Conservation (phyloP, 2,797 vertebrate genomes). For the Tolypeutes matacus region DNA sequence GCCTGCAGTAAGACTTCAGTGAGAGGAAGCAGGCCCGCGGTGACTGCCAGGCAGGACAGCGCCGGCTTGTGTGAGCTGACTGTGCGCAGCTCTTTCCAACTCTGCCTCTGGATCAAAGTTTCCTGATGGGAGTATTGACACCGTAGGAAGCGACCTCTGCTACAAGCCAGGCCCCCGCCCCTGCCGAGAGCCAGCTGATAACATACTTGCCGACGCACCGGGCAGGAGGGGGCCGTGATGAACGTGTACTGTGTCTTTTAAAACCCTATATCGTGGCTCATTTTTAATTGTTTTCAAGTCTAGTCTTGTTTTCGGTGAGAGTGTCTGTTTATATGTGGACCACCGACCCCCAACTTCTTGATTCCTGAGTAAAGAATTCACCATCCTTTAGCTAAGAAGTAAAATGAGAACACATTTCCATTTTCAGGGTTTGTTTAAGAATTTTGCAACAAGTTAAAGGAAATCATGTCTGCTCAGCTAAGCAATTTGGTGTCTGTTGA, state of each 20-base stretch:
- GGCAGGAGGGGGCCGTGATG: neutral
- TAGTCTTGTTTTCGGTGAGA: neutral
- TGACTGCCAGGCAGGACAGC: neutral
- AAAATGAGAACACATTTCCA: constrained; percentile 77
- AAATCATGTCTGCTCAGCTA: constrained; percentile 76
- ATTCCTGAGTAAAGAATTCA: constrained; percentile 54
- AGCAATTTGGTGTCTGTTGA: constrained; percentile 80
- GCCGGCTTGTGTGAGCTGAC: neutral
- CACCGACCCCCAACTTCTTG: neutral
- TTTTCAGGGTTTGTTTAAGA: constrained; percentile 82
- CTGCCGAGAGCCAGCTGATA: neutral
- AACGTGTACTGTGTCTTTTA: neutral
- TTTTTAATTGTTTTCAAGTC: constrained; percentile 26
- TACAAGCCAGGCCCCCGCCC: neutral
- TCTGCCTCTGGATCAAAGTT: neutral
- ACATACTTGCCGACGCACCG: neutral
- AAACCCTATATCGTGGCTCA: neutral
- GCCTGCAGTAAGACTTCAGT: too few species aligned
- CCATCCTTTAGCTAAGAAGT: constrained; percentile 45
- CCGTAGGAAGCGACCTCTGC: neutral
- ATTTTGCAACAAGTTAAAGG: constrained; percentile 80
- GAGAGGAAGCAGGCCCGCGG: too few species aligned
- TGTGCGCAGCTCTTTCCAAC: neutral
- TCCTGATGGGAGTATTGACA: constrained; percentile 40
- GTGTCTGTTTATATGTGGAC: neutral